A percentile compares a stretch with the other conserved stretches of the same genome.
Evolutionary conservation across 1,140 invertebrate species (phyloP).

Genomic region (Heliconius eleuchia): DNA sequence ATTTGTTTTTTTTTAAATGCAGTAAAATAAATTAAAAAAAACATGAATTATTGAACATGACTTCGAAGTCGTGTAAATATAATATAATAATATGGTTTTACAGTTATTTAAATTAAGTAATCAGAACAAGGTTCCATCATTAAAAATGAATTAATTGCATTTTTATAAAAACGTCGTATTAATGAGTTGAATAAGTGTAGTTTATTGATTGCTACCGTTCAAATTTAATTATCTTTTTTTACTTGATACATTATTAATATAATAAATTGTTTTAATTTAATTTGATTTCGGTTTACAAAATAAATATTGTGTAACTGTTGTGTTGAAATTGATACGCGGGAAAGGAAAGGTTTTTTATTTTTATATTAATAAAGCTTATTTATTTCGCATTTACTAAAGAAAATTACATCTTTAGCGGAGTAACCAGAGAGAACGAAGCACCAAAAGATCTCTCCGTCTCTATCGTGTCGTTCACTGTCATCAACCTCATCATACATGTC

Average conservation of each 20-base stretch:
- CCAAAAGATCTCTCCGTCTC: no score
- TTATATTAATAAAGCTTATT: no score
- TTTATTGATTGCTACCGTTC: constrained; percentile 3
- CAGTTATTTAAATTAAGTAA: not conserved
- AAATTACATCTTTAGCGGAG: no score
- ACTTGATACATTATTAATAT: not conserved
- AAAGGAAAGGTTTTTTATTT: not conserved
- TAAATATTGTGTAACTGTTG: not conserved
- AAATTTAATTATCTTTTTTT: not conserved
- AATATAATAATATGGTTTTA: not conserved
- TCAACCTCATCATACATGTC: no score
- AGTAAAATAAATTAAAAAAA: no score
- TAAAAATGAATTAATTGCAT: constrained; percentile 1
- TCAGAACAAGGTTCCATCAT: not conserved
- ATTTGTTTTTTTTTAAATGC: no score
- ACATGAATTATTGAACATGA: no score
- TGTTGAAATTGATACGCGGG: not conserved
- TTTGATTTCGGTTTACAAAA: not conserved
- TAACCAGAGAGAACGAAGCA: no score
- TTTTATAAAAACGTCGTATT: not conserved
- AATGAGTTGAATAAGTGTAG: not conserved
- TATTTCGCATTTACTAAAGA: no score
- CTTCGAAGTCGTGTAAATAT: not conserved
- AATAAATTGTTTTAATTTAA: not conserved
- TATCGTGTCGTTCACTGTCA: no score